These are phyloP conservation scores for Mastomys natalensis DNA, from an alignment of 2,113 vertebrate genomes.

Conservation along the genomic window DNA sequence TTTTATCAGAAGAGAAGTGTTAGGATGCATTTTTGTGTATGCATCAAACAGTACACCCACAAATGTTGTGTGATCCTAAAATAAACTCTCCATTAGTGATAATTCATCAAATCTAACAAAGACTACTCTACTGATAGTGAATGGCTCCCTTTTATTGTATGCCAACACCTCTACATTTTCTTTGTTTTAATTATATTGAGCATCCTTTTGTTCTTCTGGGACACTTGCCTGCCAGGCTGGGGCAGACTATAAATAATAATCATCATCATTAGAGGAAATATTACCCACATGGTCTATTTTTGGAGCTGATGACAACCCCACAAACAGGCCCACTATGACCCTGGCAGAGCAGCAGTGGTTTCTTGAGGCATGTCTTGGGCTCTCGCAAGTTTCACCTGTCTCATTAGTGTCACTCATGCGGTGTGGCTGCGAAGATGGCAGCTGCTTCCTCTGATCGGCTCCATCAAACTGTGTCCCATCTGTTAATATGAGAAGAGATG, in stretches of 20 bases:
- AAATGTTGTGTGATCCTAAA: conserved; percentile 34
- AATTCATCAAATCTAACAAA: conserved; percentile 57
- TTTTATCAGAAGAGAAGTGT: not conserved
- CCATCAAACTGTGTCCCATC: conserved; percentile 71
- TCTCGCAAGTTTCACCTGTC: conserved; percentile 67
- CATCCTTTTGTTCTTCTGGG: conserved; percentile 69
- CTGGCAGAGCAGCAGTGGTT: not conserved
- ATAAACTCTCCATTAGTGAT: conserved; percentile 52
- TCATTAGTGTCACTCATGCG: conserved; percentile 72
- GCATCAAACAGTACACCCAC: conserved; percentile 1
- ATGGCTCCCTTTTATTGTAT: conserved; percentile 13
- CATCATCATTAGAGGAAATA: conserved; percentile 61
- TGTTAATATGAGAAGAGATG: conserved; percentile 62
- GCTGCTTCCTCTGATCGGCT: conserved; percentile 59
- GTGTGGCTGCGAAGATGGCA: conserved; percentile 45
- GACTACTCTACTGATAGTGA: not conserved
- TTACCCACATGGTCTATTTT: conserved; percentile 62
- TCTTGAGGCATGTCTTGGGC: conserved; percentile 24
- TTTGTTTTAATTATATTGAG: conserved; percentile 66
- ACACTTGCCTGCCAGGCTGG: conserved; percentile 63
- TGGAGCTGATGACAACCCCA: conserved; percentile 1
- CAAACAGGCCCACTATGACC: not conserved
- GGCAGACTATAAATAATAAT: conserved; percentile 67
- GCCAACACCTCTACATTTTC: conserved; percentile 65
- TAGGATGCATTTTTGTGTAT: not conserved